These are phyloP conservation scores for Cricetomys ansorgei DNA, from an alignment of 2,113 vertebrate species.

Conservation along the genomic window DNA sequence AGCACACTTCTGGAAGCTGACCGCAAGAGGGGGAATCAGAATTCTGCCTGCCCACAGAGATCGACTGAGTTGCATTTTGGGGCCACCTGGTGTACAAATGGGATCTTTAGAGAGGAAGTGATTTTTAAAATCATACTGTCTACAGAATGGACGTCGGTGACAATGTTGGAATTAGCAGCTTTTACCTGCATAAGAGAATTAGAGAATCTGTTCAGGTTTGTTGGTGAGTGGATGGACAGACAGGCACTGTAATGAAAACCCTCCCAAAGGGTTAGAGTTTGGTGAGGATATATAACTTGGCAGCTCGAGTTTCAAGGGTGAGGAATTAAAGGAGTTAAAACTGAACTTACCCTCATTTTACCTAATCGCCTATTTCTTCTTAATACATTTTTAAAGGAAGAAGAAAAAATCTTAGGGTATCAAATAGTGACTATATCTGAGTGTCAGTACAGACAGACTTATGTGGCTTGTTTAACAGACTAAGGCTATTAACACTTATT, in stretches of 20 bases:
- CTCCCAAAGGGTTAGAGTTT: not conserved
- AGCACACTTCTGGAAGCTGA: not conserved
- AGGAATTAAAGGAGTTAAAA: slow-evolving; percentile 6
- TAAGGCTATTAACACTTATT: not conserved
- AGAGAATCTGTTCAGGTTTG: no score
- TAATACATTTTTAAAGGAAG: not conserved
- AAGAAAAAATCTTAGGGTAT: not conserved
- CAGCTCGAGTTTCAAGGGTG: not conserved
- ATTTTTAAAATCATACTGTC: not conserved
- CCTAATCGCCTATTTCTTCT: not conserved
- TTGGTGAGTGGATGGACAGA: not conserved
- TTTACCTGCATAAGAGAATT: not conserved
- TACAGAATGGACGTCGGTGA: not conserved
- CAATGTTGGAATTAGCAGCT: not conserved
- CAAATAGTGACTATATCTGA: not conserved
- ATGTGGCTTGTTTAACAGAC: not conserved
- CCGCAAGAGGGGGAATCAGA: not conserved
- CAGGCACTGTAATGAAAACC: not conserved
- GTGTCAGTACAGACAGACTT: not conserved
- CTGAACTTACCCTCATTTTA: not conserved
- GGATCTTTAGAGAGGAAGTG: not conserved
- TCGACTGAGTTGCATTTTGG: not conserved
- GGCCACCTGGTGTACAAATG: not conserved
- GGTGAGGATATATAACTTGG: not conserved
- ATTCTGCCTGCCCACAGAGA: not conserved